Base-by-base conservation (phyloP, 1,140 invertebrate species). In the Triops cancriformis region DNA sequence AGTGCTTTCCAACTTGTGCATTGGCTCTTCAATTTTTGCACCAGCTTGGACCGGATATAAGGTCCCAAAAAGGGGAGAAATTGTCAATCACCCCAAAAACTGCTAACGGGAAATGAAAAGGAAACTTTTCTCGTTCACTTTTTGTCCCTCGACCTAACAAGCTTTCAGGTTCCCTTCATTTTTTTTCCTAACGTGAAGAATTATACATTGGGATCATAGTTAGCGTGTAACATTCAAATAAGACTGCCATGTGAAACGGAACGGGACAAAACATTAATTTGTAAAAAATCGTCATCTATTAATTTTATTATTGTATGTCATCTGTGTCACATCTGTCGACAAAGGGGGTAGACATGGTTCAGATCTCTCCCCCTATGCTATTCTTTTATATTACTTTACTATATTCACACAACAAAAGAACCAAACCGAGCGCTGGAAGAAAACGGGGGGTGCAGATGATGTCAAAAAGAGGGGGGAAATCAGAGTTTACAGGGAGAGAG, bases 351-450 rank as follows among this genome's bases (percentile, higher is more conserved):
- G 18, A 64, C 51, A 64, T 23, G n/a, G 51, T 64, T n/a, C 51
- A 18, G 14, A 14, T 23, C 51, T 64, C 51, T 64, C 23, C n/a
- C 23, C 23, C 14, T n/a, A n/a, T 64, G 23, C 14, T 18, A 64
- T 64, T 64, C 51, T 64, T 45, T 64, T 64, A 64, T 64, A 64
- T 64, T 64, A 18, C n/a, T 64, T 64, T 64, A 64, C 51, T 64
- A 64, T 64, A 64, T 64, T 64, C 51, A 64, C 51, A 64, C 51
- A 64, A 64, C 51, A 64, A 64, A 64, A 64, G 51, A 64, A 64
- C 51, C 51, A 64, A 64, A 64, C 51, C 51, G 51, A 64, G 51
- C 14, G 23, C 51, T 64, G 23, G 14, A 64, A 64, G 14, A 64
- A 64, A 64, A 45, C n/a, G n/a, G 23, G 51, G 51, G 51, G 0